Conservation (phyloP, 23 tunicate genomes). For the Ciona savignyi region DNA sequence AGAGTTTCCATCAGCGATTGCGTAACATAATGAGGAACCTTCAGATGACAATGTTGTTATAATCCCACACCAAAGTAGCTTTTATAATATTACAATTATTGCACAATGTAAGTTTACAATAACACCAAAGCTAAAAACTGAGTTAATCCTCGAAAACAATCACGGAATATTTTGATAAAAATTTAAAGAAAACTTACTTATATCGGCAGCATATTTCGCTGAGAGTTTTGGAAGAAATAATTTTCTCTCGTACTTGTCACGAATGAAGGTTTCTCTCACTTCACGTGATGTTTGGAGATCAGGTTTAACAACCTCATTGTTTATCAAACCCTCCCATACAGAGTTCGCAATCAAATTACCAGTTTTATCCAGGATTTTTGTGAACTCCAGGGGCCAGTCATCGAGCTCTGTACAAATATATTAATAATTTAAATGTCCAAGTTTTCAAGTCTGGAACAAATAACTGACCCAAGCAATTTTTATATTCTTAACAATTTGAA, state of each 20-base stretch:
- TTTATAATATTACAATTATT: no score
- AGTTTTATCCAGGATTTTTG: conserved; percentile 43
- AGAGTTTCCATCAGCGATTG: conserved; percentile 46
- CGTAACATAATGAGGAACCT: conserved; percentile 44
- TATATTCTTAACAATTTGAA: neutral
- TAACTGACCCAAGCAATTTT: neutral
- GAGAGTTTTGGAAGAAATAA: conserved; percentile 38
- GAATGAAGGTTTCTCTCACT: conserved; percentile 73
- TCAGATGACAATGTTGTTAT: no score
- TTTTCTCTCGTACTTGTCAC: conserved; percentile 72
- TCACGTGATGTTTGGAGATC: conserved; percentile 39
- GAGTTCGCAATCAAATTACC: conserved; percentile 67
- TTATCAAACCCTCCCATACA: conserved; percentile 37
- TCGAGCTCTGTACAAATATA: conserved; percentile 54
- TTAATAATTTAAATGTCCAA: no score
- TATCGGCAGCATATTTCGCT: conserved; percentile 43
- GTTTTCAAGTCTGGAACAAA: neutral
- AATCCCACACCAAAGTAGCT: no score
- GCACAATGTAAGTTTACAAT: no score
- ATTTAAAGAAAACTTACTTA: conserved; percentile 5
- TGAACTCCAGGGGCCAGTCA: conserved; percentile 81
- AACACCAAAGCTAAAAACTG: no score
- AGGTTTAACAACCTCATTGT: conserved; percentile 21
- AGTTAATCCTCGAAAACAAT: no score
- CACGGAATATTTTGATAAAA: no score